These are phyloP conservation scores for Diachasmimorpha longicaudata DNA, from an alignment of 1,140 invertebrate species.

Conservation along the genomic window DNA sequence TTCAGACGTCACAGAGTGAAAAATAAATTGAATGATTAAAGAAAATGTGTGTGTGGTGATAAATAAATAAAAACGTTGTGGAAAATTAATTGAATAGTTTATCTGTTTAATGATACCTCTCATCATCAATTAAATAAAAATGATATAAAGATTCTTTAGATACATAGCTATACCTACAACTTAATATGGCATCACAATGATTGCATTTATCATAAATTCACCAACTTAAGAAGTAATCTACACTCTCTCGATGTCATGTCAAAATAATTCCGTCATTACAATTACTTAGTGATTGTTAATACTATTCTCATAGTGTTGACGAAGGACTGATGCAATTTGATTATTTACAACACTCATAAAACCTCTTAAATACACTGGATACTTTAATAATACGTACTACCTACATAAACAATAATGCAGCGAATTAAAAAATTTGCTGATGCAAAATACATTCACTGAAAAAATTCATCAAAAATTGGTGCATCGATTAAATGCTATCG, in stretches of 20 bases:
- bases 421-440: conserved; percentile 28
- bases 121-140: conserved; percentile 34
- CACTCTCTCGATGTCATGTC: neutral
- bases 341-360: conserved; percentile 34
- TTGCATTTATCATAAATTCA: conserved; percentile 34
- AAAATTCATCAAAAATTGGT: conserved; percentile 4
- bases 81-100: conserved; percentile 21
- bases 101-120: conserved; percentile 24
- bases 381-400: conserved; percentile 3
- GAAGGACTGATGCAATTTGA: conserved; percentile 25
- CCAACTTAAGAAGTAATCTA: neutral
- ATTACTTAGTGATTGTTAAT: neutral
- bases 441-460: neutral
- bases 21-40: neutral
- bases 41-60: neutral
- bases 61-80: conserved; percentile 23
- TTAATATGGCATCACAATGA: conserved; percentile 44
- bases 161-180: conserved; percentile 29
- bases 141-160: conserved; percentile 32
- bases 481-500: neutral
- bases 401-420: conserved; percentile 22
- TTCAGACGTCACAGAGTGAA: too few relatives aligned
- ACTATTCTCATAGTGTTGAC: conserved; percentile 16
- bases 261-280: neutral
- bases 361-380: conserved; percentile 19